These are phyloP conservation scores for Microcebus murinus DNA, from an alignment of 2,113 vertebrate genomes.

Conservation along the genomic window DNA sequence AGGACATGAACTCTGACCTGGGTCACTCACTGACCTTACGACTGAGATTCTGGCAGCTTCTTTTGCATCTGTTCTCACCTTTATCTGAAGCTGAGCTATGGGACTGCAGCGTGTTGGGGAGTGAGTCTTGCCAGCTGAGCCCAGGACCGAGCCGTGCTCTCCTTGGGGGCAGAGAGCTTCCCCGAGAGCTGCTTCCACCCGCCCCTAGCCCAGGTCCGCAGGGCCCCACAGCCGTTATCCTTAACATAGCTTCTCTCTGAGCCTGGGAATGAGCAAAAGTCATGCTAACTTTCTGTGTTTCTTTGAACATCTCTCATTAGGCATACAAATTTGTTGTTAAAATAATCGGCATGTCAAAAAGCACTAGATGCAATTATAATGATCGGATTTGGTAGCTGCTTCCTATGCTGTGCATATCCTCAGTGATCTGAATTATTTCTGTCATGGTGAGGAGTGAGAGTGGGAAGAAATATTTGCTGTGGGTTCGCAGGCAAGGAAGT, in stretches of 20 bases:
- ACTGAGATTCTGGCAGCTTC: neutral
- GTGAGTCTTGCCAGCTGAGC: neutral
- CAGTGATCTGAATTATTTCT: neutral
- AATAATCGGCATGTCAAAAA: neutral
- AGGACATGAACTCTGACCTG: neutral
- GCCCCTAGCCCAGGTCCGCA: rapidly evolving
- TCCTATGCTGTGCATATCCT: rapidly evolving
- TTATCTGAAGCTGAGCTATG: neutral
- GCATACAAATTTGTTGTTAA: neutral
- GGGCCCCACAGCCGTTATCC: neutral
- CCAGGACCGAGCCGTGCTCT: neutral
- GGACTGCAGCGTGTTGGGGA: neutral
- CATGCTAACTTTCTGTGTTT: neutral
- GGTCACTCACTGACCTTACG: neutral
- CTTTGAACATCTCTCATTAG: slow-evolving; percentile 19
- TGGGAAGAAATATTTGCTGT: neutral
- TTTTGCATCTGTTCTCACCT: neutral
- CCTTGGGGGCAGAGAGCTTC: neutral
- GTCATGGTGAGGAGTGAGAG: neutral
- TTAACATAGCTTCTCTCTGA: neutral
- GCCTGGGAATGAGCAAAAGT: neutral
- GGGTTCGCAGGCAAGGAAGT: neutral
- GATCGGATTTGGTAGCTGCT: neutral
- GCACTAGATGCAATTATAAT: neutral
- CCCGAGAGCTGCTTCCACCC: too few relatives aligned